These are phyloP conservation scores for Nansenia antarctica DNA, from an alignment of 2,113 vertebrate species.

Conservation along the genomic window DNA sequence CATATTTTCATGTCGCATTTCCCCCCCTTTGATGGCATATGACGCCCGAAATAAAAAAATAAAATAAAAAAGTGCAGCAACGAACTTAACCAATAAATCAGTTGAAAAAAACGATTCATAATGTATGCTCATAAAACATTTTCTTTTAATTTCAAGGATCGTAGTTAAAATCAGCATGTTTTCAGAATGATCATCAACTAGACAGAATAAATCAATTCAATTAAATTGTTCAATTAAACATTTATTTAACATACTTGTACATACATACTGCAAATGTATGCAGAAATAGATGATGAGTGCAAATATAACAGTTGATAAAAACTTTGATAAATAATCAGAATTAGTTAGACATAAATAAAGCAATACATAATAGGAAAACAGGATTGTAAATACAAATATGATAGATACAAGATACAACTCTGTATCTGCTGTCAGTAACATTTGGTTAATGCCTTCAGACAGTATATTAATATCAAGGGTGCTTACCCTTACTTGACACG, in stretches of 20 bases:
- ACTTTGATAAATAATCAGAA: slow-evolving; percentile 30
- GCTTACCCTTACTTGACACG: neutral
- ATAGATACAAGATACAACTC: no score
- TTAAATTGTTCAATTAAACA: neutral
- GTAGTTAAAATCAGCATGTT: no score
- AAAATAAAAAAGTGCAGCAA: neutral
- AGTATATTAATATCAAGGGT: slow-evolving; percentile 5
- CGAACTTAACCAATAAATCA: no score
- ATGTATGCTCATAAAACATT: no score
- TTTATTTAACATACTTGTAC: neutral
- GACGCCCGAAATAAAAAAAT: neutral
- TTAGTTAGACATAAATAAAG: neutral
- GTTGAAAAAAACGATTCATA: no score
- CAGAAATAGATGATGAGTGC: neutral
- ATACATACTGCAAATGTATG: no score
- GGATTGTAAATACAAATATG: no score
- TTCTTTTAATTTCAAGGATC: no score
- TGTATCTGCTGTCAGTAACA: neutral
- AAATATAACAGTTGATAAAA: slow-evolving; percentile 14
- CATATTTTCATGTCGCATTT: no score
- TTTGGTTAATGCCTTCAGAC: no score
- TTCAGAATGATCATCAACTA: neutral
- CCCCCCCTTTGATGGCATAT: no score
- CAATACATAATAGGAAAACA: slow-evolving; percentile 8
- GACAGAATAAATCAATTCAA: slow-evolving; percentile 26